A percentile compares a stretch with the other conserved stretches of the same genome.
These are phyloP conservation scores for Danio tinwini DNA, from an alignment of 2,797 vertebrate genomes.

Conservation along the genomic window DNA sequence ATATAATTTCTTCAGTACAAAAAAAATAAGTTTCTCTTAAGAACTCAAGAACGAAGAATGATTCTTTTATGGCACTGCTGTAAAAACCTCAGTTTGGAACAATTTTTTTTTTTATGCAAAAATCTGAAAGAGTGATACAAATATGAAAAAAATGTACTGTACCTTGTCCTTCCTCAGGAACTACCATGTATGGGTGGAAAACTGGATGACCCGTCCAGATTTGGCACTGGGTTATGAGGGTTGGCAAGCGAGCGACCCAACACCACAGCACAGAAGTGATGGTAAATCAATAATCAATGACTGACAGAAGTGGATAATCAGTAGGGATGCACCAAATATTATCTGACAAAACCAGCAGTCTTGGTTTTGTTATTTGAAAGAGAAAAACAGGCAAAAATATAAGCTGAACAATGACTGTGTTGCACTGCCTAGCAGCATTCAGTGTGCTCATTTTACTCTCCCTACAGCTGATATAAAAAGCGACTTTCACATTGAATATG, in stretches of 20 bases:
- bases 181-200: conserved; percentile 95
- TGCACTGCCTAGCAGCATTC: too few relatives aligned
- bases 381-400: too few relatives aligned
- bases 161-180: conserved; percentile 76
- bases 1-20: too few relatives aligned
- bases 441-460: too few relatives aligned
- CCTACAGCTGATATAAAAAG: too few relatives aligned
- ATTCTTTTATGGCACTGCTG: too few relatives aligned
- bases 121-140: background rate
- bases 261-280: conserved; percentile 93
- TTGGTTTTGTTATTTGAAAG: background rate
- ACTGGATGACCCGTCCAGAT: conserved; percentile 92
- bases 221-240: conserved; percentile 80
- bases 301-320: background rate
- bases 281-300: conserved; percentile 70
- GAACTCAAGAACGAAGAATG: background rate
- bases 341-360: background rate
- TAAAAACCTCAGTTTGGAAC: background rate
- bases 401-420: too few relatives aligned
- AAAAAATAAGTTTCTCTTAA: background rate
- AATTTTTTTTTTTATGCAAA: background rate
- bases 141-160: background rate
- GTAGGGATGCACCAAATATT: too few relatives aligned
- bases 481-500: too few relatives aligned
- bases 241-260: conserved; percentile 93